Conservation (phyloP, 2,113 vertebrate species). For the Hipposideros armiger region DNA sequence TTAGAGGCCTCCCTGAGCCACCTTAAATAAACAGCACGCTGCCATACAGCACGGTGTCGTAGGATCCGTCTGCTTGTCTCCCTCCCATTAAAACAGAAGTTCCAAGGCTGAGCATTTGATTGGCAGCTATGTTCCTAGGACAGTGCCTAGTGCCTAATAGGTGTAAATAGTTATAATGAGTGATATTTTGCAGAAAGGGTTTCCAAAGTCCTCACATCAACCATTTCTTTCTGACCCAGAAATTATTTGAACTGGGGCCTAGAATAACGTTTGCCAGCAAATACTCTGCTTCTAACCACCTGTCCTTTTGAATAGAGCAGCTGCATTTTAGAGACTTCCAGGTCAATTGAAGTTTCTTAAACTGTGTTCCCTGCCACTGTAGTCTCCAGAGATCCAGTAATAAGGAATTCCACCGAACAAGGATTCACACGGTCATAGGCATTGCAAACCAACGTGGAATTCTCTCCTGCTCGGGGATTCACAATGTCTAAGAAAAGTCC, state of each 20-base stretch:
- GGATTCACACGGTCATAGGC: not conserved
- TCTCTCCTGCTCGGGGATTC: not conserved
- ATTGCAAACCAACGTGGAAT: not conserved
- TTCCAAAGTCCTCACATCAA: not conserved
- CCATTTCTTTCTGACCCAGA: not conserved
- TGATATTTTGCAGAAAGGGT: not conserved
- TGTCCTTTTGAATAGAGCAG: not conserved
- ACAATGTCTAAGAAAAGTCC: not conserved
- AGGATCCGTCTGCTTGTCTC: rapidly evolving
- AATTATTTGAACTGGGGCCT: not conserved
- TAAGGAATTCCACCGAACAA: not conserved
- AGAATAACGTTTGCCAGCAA: no score
- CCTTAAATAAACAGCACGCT: not conserved
- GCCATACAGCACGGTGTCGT: rapidly evolving
- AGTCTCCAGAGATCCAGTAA: not conserved
- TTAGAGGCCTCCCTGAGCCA: not conserved
- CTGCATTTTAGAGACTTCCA: not conserved
- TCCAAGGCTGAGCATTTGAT: not conserved
- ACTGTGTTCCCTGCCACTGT: not conserved
- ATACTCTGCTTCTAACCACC: not conserved
- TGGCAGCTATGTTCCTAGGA: not conserved
- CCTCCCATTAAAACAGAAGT: not conserved
- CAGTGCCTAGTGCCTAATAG: rapidly evolving
- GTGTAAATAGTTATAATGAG: not conserved
- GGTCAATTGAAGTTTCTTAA: not conserved